Percentiles rank a stretch among this genome's conserved stretches.
Evolutionary conservation across 2,113 vertebrate species (phyloP).

Genomic region (Atlantisia rogersi): DNA sequence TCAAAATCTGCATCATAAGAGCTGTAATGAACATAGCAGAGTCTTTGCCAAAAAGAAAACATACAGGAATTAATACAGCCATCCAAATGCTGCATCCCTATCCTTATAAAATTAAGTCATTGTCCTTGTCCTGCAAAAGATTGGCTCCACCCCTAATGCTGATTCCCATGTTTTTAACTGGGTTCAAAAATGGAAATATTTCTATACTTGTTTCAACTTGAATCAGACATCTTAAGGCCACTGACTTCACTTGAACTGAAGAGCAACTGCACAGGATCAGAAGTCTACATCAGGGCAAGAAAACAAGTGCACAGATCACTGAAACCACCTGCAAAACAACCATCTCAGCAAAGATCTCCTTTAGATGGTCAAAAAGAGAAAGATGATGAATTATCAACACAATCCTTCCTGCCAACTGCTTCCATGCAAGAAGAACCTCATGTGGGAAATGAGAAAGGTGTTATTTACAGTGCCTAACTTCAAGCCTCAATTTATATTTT

Average conservation of each 20-base stretch:
- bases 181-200: neutral
- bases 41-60: neutral
- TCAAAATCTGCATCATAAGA: constrained; percentile 10
- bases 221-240: neutral
- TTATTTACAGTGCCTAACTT: neutral
- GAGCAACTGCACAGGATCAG: neutral
- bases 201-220: neutral
- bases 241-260: neutral
- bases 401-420: neutral
- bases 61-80: neutral
- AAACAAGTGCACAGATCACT: neutral
- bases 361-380: neutral
- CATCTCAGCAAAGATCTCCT: neutral
- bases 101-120: neutral
- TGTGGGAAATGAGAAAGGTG: neutral
- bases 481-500: neutral
- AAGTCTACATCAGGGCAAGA: neutral
- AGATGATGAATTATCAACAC: neutral
- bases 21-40: neutral
- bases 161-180: neutral
- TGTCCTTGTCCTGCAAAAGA: neutral
- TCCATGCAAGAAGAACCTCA: neutral
- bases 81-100: neutral
- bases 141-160: neutral
- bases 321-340: neutral